Percentiles rank a stretch among this genome's conserved stretches.
phyloP scores from a whole-genome alignment of 1,140 invertebrate genomes.

The Potamilus streckersoni region DNA sequence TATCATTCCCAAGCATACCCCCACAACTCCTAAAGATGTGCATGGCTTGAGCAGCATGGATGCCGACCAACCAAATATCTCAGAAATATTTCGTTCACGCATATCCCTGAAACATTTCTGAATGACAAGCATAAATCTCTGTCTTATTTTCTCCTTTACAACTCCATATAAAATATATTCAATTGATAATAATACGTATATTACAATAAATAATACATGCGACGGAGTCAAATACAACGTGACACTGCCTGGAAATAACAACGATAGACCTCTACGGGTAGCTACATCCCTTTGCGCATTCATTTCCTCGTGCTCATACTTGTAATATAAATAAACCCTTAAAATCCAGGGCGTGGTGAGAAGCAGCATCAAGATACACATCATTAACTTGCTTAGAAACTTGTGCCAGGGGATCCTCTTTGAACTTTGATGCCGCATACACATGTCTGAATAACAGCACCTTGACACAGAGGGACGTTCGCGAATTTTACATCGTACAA shows the following conservation, averaged over 20 bases:
- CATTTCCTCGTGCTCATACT: conserved; percentile 8
- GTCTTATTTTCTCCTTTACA: conserved; percentile 1
- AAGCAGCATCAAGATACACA: background rate
- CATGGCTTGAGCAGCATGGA: conserved; percentile 13
- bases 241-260: conserved; percentile 7
- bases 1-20: conserved; percentile 30
- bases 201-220: conserved; percentile 6
- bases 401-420: background rate
- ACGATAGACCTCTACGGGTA: background rate
- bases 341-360: conserved; percentile 5
- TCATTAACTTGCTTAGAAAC: background rate
- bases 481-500: conserved; percentile 5
- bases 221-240: conserved; percentile 5
- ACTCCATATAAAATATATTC: background rate
- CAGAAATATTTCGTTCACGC: conserved; percentile 26
- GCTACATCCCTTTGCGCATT: background rate
- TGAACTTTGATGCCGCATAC: background rate
- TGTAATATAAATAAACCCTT: conserved; percentile 5
- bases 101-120: conserved; percentile 40
- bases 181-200: conserved; percentile 1
- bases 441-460: conserved; percentile 7
- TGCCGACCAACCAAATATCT: conserved; percentile 6
- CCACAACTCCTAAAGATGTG: conserved; percentile 33
- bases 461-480: background rate
- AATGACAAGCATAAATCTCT: conserved; percentile 33